These are phyloP conservation scores for Akabosia matsudoensis DNA, from an alignment of 1,140 invertebrate genomes.

Conservation along the genomic window DNA sequence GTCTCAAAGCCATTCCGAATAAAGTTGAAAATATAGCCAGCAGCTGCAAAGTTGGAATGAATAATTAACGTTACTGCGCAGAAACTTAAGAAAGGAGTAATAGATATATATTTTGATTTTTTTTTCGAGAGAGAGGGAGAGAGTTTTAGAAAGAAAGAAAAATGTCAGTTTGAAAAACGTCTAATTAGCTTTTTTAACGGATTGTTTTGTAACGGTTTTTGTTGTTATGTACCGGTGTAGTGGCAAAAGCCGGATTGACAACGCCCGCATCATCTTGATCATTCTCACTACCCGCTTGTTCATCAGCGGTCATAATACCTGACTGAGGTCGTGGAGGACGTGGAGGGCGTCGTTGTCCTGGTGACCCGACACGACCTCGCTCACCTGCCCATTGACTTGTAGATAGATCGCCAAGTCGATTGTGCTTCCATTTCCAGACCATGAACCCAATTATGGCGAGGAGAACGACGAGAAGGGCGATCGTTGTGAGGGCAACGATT, in stretches of 20 bases:
- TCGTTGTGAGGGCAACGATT: constrained; percentile 34
- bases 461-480: constrained; percentile 31
- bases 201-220: constrained; percentile 7
- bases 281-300: neutral
- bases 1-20: no score
- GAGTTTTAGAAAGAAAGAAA: no score
- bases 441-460: constrained; percentile 34
- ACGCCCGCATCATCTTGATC: constrained; percentile 39
- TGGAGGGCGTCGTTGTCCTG: neutral
- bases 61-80: no score
- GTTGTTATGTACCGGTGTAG: constrained; percentile 35
- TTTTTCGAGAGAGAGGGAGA: no score
- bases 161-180: neutral
- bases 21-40: no score
- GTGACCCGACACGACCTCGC: neutral
- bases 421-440: constrained; percentile 46
- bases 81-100: no score
- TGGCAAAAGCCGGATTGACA: constrained; percentile 44
- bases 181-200: neutral
- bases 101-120: no score
- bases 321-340: constrained; percentile 31
- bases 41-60: no score
- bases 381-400: neutral
- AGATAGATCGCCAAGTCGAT: constrained; percentile 28
- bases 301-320: constrained; percentile 22